A percentile compares a stretch with the other conserved stretches of the same genome.
Conservation (phyloP, 2,113 vertebrate species). For the Erpornis zantholeuca region DNA sequence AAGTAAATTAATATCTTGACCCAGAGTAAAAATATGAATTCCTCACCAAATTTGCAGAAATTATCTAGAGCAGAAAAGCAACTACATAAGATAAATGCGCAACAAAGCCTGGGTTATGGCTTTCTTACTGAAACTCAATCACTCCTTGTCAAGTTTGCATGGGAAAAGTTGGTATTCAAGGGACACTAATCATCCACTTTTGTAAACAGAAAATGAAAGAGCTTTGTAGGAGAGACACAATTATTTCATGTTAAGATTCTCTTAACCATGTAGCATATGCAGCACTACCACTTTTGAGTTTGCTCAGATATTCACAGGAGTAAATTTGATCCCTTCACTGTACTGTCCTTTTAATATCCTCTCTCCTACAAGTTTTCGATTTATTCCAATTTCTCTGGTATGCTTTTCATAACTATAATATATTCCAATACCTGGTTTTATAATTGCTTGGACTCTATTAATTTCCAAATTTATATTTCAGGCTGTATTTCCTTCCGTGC, state of each 20-base stretch:
- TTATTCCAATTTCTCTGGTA: constrained; percentile 26
- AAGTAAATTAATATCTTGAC: not conserved
- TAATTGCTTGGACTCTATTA: constrained; percentile 37
- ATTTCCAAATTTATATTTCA: constrained; percentile 26
- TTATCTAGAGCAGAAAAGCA: not conserved
- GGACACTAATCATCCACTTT: not conserved
- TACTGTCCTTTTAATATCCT: constrained; percentile 20
- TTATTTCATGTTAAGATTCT: not conserved
- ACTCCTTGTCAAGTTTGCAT: not conserved
- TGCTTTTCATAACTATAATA: constrained; percentile 1
- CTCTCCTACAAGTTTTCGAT: constrained; percentile 1
- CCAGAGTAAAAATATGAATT: not conserved
- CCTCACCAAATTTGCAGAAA: not conserved
- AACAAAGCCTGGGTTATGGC: not conserved
- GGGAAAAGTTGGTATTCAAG: not conserved
- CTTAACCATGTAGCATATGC: not conserved
- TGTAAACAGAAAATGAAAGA: not conserved
- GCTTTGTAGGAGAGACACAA: not conserved
- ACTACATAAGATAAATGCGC: not conserved
- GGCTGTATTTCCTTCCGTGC: not conserved
- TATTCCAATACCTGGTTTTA: constrained; percentile 18
- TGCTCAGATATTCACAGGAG: not conserved
- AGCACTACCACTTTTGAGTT: not conserved
- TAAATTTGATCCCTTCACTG: constrained; percentile 8
- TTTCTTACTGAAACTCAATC: not conserved